A percentile compares a stretch with the other conserved stretches of the same genome.
phyloP scores from a whole-genome alignment of 2,888 invertebrate species.

The Tethea ocularis region DNA sequence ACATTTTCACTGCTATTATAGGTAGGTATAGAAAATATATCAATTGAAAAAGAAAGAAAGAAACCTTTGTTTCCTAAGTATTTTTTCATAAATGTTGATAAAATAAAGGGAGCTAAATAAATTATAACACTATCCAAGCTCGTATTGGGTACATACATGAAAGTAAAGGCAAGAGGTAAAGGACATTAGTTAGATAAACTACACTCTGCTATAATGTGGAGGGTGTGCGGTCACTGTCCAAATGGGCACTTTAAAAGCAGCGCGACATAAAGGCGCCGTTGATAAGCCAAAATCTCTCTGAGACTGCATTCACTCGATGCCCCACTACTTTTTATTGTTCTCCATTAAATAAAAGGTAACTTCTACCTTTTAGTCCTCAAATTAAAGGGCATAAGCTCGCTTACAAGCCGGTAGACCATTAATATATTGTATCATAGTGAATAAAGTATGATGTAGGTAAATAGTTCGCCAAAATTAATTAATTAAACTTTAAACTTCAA shows the following conservation, averaged over 20 bases:
- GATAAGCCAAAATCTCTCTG: slow-evolving; percentile 36
- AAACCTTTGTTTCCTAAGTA: too few species aligned
- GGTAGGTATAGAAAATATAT: too few species aligned
- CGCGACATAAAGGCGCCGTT: slow-evolving; percentile 16
- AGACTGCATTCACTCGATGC: slow-evolving; percentile 18
- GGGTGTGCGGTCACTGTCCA: slow-evolving; percentile 23
- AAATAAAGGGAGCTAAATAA: background rate
- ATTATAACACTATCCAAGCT: slow-evolving; percentile 17
- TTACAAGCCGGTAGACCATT: background rate
- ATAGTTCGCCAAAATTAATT: too few species aligned
- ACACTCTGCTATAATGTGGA: slow-evolving; percentile 16
- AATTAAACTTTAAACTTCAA: too few species aligned
- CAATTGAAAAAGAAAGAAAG: too few species aligned
- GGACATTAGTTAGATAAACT: slow-evolving; percentile 25
- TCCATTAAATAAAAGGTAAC: slow-evolving; percentile 22
- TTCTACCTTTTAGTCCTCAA: background rate
- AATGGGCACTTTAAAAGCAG: slow-evolving; percentile 37
- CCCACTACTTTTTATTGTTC: slow-evolving; percentile 32
- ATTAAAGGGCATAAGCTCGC: background rate
- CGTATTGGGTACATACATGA: slow-evolving; percentile 19
- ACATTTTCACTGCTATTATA: too few species aligned
- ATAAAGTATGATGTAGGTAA: too few species aligned
- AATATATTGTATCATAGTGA: too few species aligned
- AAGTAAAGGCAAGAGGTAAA: slow-evolving; percentile 14
- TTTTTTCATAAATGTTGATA: too few species aligned